Percentiles rank a stretch among this genome's conserved stretches.
These are phyloP conservation scores for Oscheius sp. DNA, from an alignment of 2,888 invertebrate species.

Conservation along the genomic window DNA sequence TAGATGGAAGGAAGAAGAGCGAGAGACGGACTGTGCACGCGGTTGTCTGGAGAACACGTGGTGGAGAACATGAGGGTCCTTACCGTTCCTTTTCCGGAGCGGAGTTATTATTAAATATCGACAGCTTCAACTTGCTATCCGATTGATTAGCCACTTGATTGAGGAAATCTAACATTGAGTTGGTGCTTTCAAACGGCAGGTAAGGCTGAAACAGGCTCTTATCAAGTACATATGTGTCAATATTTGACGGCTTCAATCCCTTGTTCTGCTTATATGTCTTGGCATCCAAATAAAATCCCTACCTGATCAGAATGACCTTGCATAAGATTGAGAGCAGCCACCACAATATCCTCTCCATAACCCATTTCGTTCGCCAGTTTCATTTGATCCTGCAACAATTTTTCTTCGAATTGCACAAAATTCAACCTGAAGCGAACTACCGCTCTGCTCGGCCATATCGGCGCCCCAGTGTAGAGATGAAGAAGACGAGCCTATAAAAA, in stretches of 20 bases:
- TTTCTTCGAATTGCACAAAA: background rate
- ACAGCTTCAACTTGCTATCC: slow-evolving; percentile 14
- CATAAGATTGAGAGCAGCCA: slow-evolving; percentile 22
- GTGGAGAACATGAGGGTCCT: background rate
- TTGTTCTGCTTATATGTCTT: background rate
- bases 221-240: background rate
- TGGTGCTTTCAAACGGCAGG: slow-evolving; percentile 42
- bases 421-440: slow-evolving; percentile 32
- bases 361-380: slow-evolving; percentile 32
- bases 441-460: slow-evolving; percentile 35
- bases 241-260: background rate
- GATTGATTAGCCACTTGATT: slow-evolving; percentile 34
- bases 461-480: slow-evolving; percentile 34
- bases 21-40: slow-evolving; percentile 24
- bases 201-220: slow-evolving; percentile 16
- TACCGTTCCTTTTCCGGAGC: slow-evolving; percentile 16
- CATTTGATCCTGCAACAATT: slow-evolving; percentile 28
- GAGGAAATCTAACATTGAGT: slow-evolving; percentile 48
- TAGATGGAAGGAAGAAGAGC: slow-evolving; percentile 28
- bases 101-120: slow-evolving; percentile 5
- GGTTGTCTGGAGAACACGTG: background rate
- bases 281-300: no score
- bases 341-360: slow-evolving; percentile 15
- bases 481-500: slow-evolving; percentile 25
- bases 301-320: slow-evolving; percentile 19